These are phyloP conservation scores for Sphaerophoria taeniata DNA, from an alignment of 2,888 invertebrate species.

Conservation along the genomic window DNA sequence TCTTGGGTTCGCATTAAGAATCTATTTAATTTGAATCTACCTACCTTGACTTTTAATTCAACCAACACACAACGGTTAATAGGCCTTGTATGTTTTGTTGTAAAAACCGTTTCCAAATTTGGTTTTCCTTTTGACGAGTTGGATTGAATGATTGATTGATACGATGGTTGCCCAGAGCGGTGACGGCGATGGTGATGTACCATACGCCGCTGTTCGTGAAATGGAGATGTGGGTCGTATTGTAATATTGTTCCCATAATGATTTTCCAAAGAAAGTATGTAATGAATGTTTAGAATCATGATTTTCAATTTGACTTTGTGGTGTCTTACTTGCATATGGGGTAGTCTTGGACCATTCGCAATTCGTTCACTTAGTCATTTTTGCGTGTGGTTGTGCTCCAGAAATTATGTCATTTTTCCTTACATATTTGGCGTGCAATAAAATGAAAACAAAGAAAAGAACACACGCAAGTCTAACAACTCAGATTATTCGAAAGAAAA, in stretches of 20 bases:
- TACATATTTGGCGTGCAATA: too few species aligned
- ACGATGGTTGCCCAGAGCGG: background rate
- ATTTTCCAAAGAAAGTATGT: background rate
- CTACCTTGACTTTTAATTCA: constrained; percentile 26
- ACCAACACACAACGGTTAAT: background rate
- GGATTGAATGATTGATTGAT: constrained; percentile 21
- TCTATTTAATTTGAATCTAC: constrained; percentile 7
- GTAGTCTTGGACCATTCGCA: too few species aligned
- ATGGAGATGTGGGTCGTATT: background rate
- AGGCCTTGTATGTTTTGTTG: constrained; percentile 2
- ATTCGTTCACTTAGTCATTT: too few species aligned
- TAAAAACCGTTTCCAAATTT: background rate
- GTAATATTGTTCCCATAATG: background rate
- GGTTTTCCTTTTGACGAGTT: background rate
- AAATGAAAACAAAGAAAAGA: too few species aligned
- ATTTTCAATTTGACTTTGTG: too few species aligned
- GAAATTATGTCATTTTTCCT: too few species aligned
- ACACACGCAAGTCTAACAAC: too few species aligned
- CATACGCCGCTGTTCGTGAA: background rate
- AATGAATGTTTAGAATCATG: background rate
- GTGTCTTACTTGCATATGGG: too few species aligned
- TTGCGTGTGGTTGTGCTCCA: too few species aligned
- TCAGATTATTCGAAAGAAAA: too few species aligned
- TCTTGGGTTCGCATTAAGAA: background rate
- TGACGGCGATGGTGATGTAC: background rate